These are phyloP conservation scores for Loriculus beryllinus DNA, from an alignment of 2,797 vertebrate species.

Conservation along the genomic window DNA sequence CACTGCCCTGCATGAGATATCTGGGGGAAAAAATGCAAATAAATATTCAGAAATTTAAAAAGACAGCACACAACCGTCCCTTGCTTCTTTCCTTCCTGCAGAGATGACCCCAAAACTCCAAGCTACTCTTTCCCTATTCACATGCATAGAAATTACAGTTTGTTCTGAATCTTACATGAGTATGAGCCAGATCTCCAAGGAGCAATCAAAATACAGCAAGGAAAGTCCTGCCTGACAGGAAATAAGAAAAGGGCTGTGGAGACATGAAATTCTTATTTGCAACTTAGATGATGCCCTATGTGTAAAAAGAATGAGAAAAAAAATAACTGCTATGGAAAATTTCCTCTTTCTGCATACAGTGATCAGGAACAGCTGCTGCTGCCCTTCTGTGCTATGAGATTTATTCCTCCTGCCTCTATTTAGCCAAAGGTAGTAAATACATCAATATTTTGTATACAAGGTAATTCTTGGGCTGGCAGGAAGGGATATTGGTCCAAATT, in stretches of 20 bases:
- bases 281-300: background rate
- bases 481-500: background rate
- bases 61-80: fast-evolving
- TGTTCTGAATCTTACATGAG: background rate
- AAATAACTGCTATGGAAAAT: background rate
- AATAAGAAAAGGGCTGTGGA: background rate
- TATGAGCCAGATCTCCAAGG: background rate
- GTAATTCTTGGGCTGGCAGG: background rate
- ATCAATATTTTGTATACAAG: background rate
- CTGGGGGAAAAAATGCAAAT: background rate
- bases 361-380: background rate
- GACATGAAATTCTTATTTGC: background rate
- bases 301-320: background rate
- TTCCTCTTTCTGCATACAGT: background rate
- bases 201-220: background rate
- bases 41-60: slow-evolving; percentile 2
- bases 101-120: background rate
- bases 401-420: background rate
- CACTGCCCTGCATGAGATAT: background rate
- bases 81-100: background rate
- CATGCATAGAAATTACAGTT: background rate
- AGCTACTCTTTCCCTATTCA: background rate
- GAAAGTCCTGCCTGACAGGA: background rate
- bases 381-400: background rate
- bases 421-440: background rate